phyloP scores from a whole-genome alignment of 30 jellyfish, hydroid and myxozoan genomes.

The Pelagia noctiluca region DNA sequence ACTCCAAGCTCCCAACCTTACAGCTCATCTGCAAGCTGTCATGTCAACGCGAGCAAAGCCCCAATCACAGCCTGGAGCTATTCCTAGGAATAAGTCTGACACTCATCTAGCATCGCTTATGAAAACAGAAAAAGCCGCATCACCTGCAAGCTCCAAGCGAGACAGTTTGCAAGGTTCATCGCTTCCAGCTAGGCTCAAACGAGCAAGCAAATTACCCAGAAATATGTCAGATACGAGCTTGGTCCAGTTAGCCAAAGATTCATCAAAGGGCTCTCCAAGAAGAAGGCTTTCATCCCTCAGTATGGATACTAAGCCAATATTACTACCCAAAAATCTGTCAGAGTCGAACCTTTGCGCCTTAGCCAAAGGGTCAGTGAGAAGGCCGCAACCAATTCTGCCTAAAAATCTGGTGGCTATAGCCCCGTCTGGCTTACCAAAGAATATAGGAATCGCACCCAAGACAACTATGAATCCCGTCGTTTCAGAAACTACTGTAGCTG shows the following conservation, averaged over 20 bases:
- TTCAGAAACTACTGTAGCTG: constrained; percentile 6
- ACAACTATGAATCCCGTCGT: constrained; percentile 38
- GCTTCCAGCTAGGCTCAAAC: constrained; percentile 25
- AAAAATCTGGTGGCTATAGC: constrained; percentile 66
- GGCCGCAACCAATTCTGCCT: constrained; percentile 79
- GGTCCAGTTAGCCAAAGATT: constrained; percentile 65
- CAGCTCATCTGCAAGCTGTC: constrained; percentile 97
- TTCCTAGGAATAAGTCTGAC: constrained; percentile 81
- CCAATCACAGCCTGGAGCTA: constrained; percentile 13
- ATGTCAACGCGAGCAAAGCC: constrained; percentile 63
- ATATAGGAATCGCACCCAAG: constrained; percentile 22
- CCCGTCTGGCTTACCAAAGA: constrained; percentile 58
- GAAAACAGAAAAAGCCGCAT: constrained; percentile 35
- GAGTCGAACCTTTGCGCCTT: constrained; percentile 66
- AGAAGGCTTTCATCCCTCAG: constrained; percentile 58
- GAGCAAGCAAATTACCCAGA: constrained; percentile 50
- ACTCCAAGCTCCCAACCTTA: constrained; percentile 97
- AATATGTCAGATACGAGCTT: constrained; percentile 76
- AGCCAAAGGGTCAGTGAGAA: constrained; percentile 42
- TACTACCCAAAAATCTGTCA: constrained; percentile 68
- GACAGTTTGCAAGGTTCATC: constrained; percentile 11
- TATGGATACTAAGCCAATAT: constrained; percentile 57
- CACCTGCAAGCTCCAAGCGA: constrained; percentile 32
- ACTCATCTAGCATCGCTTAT: constrained; percentile 49
- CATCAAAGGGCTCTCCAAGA: constrained; percentile 45